phyloP scores from a whole-genome alignment of 2,888 invertebrate species.

The Phrixothrix hirtus region DNA sequence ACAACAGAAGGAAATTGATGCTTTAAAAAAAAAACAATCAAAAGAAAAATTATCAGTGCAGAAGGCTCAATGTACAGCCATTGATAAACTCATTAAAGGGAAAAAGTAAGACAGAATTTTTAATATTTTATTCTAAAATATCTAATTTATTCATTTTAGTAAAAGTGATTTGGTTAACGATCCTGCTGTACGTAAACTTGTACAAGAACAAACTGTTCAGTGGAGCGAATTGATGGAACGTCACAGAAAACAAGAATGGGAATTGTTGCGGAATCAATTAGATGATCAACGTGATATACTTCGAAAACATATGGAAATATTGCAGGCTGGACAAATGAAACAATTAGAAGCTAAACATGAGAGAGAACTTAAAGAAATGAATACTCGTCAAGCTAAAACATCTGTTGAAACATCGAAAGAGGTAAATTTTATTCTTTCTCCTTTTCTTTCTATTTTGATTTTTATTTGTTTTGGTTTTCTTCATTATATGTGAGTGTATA shows the following conservation, averaged over 20 bases:
- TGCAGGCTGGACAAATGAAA: slow-evolving; percentile 84
- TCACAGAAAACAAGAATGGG: slow-evolving; percentile 83
- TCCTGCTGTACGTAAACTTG: slow-evolving; percentile 77
- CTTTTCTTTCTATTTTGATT: slow-evolving; percentile 2
- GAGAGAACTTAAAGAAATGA: slow-evolving; percentile 95
- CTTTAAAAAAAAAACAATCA: slow-evolving; percentile 87
- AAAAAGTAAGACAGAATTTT: slow-evolving; percentile 74
- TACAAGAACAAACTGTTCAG: slow-evolving; percentile 89
- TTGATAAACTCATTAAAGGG: slow-evolving; percentile 92
- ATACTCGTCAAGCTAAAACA: slow-evolving; percentile 90
- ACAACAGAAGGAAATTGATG: slow-evolving; percentile 93
- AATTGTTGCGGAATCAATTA: slow-evolving; percentile 76
- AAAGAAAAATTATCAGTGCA: slow-evolving; percentile 92
- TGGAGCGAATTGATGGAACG: slow-evolving; percentile 91
- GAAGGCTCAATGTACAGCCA: slow-evolving; percentile 86
- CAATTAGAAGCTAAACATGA: slow-evolving; percentile 89
- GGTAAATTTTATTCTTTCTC: slow-evolving; percentile 57
- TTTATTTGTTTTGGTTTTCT: slow-evolving; percentile 1
- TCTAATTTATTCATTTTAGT: slow-evolving; percentile 55
- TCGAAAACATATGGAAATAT: slow-evolving; percentile 76
- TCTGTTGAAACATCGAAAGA: slow-evolving; percentile 97
- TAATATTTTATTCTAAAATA: slow-evolving; percentile 11
- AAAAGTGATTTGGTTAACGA: slow-evolving; percentile 81
- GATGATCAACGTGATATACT: slow-evolving; percentile 78
- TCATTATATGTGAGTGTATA: too few species aligned